A percentile compares a stretch with the other conserved stretches of the same genome.
Conservation (phyloP, 2,888 invertebrate species). For the Lasius fuliginosus region DNA sequence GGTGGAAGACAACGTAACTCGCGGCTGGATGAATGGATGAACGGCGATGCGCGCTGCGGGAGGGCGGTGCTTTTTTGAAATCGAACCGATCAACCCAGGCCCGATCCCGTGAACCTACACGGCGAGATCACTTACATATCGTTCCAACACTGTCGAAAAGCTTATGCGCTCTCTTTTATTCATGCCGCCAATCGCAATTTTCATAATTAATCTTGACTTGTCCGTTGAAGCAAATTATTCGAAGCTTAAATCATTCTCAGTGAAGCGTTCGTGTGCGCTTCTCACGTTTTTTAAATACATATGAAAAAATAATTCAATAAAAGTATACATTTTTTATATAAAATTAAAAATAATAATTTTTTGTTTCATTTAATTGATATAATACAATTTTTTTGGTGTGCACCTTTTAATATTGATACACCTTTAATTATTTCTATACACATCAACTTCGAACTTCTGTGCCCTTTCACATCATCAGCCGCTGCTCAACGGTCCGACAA, state of each 20-base stretch:
- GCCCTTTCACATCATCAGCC: slow-evolving; percentile 20
- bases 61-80: slow-evolving; percentile 76
- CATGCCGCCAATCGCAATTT: neutral
- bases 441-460: neutral
- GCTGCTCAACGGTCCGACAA: slow-evolving; percentile 26
- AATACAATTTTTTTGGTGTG: neutral
- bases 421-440: neutral
- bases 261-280: neutral
- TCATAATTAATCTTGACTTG: slow-evolving; percentile 15
- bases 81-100: slow-evolving; percentile 68
- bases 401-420: slow-evolving; percentile 4
- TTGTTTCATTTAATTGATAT: neutral
- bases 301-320: neutral
- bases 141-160: neutral
- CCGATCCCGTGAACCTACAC: slow-evolving; percentile 24
- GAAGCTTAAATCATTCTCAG: neutral
- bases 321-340: neutral
- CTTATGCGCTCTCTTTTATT: slow-evolving; percentile 3
- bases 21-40: slow-evolving; percentile 75
- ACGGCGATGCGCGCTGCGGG: slow-evolving; percentile 72
- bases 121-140: slow-evolving; percentile 17
- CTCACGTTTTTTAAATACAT: neutral
- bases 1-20: slow-evolving; percentile 75
- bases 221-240: neutral
- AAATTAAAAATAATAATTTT: neutral